Conservation (phyloP, 2,797 vertebrate species). For the Lophura swinhoii region DNA sequence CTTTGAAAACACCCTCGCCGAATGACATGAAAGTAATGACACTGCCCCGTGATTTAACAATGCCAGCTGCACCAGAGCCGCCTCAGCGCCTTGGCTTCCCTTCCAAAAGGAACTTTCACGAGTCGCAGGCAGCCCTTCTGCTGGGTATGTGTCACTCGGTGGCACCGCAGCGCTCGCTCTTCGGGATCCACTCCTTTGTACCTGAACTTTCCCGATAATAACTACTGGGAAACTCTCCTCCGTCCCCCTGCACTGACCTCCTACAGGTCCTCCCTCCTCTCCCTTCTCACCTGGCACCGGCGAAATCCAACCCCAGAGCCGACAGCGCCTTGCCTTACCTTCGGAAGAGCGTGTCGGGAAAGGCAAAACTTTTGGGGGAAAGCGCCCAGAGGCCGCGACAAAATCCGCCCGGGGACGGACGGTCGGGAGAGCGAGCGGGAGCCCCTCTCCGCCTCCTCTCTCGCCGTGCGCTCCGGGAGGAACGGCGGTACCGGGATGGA, state of each 20-base stretch:
- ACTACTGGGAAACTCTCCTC: neutral
- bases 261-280: neutral
- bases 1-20: neutral
- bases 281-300: neutral
- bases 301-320: neutral
- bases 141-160: neutral
- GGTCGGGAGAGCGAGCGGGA: neutral
- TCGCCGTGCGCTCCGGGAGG: neutral
- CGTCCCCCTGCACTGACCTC: accelerated
- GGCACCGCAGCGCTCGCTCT: neutral
- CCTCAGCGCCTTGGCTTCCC: neutral
- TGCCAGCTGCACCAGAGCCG: neutral
- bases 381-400: neutral
- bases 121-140: neutral
- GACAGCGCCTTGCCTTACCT: neutral
- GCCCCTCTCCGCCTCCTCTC: neutral
- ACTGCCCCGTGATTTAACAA: constrained; percentile 31
- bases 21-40: neutral
- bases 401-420: neutral
- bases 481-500: neutral
- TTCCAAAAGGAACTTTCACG: constrained; percentile 33
- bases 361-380: neutral
- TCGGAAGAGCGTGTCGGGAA: neutral
- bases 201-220: too few relatives aligned
- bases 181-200: neutral